Conservation (phyloP, 2,797 vertebrate genomes). For the Myotis planiceps region DNA sequence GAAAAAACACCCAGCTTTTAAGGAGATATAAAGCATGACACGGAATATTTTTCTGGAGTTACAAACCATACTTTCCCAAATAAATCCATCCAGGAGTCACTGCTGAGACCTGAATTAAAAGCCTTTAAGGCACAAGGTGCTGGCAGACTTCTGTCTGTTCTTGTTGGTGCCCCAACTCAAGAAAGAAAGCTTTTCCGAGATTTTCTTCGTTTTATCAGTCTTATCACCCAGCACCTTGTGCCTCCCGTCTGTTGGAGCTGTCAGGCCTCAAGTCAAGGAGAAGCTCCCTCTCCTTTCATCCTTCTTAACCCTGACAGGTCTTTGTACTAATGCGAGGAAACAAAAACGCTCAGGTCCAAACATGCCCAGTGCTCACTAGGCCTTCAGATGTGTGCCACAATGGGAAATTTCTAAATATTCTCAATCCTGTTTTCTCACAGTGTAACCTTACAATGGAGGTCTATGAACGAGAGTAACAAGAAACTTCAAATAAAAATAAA, state of each 20-base stretch:
- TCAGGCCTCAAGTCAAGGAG: conserved; percentile 87
- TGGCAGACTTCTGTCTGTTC: conserved; percentile 94
- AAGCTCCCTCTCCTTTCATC: conserved; percentile 91
- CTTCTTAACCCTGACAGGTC: conserved; percentile 89
- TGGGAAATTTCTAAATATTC: conserved; percentile 7
- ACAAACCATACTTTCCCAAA: not conserved
- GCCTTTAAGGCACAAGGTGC: conserved; percentile 92
- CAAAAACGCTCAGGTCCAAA: not conserved
- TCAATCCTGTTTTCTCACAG: not conserved
- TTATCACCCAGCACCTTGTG: conserved; percentile 94
- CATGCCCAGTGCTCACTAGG: not conserved
- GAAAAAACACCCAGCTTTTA: not conserved
- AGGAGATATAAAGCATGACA: not conserved
- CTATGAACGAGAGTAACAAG: not conserved
- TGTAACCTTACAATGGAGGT: not conserved
- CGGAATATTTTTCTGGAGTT: not conserved
- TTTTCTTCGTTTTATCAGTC: conserved; percentile 91
- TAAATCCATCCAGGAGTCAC: not conserved
- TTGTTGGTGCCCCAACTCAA: conserved; percentile 94
- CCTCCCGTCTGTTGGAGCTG: conserved; percentile 91
- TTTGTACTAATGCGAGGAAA: conserved; percentile 87
- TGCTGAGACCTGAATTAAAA: not conserved
- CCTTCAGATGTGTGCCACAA: conserved; percentile 3
- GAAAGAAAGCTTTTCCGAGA: conserved; percentile 94
- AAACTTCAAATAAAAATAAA: not conserved